Evolutionary conservation across 2,113 vertebrate genomes (phyloP), one percentile per base, ranked within the genome.

Genomic region (Mirza zaza): DNA sequence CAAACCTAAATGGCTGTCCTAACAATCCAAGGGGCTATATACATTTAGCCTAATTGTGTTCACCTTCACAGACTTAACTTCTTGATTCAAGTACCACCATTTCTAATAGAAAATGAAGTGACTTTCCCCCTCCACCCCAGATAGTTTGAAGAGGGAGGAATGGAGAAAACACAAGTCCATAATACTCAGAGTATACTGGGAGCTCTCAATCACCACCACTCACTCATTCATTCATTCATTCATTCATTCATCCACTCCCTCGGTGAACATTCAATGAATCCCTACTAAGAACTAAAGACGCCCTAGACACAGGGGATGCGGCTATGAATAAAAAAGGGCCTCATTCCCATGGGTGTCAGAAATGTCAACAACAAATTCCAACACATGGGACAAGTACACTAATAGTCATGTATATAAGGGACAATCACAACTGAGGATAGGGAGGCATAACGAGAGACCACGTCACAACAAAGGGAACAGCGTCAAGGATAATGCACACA

Each of bases 321-420:
- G 61, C 17, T 42, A 50, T 50, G 12, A 76, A 34, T 65, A 25
- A 55, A 83, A 50, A 55, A 55, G 23, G 63, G 6, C 6, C 42
- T 76, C 57, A 82, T 71, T 63, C 77, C 12, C 48, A 83, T 8
- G 5, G 55, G 55, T 10, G 4, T 73, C 70, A 73, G 81, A 87
- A 92, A 92, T 32, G 71, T 9, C n/a, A 81, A 34, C 55, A 84
- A 76, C 79, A 61, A 85, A 90, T 80, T 55, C 34, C n/a, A 94
- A n/a, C 34, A 42, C 12, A 23, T 81, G 17, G 79, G 32, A 39
- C 25, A 77, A 90, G 32, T 80, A 5, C 2, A 45, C 3, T 29
- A 36, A 73, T 3, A 50, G 65, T 59, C 75, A 68, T 1, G 2
- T 65, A n/a, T 6, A 23, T 68, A 15, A 7, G 39, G 39, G 42